Evolutionary conservation across 2,113 vertebrate species (phyloP).

Genomic region (Garra rufa): DNA sequence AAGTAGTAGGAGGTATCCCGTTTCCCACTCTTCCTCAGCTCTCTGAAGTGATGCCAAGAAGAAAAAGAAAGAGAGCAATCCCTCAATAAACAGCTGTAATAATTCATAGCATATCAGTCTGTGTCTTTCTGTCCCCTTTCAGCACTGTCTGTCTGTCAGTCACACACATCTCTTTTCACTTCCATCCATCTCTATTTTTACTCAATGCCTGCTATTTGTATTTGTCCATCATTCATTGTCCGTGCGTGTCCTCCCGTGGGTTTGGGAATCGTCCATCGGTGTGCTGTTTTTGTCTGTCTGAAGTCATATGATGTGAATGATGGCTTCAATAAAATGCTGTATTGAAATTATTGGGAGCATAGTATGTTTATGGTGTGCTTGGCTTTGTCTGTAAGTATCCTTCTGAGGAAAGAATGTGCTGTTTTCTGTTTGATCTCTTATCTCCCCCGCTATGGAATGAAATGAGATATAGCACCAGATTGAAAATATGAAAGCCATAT

Average conservation of each 20-base stretch:
- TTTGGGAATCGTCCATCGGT: conserved; percentile 24
- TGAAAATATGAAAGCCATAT: conserved; percentile 24
- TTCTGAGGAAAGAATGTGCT: conserved; percentile 5
- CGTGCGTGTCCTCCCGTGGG: conserved; percentile 40
- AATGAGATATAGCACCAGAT: conserved; percentile 20
- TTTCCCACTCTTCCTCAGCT: conserved; percentile 56
- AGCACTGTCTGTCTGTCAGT: conserved; percentile 24
- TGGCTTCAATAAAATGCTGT: conserved; percentile 53
- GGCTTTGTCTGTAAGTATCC: conserved; percentile 40
- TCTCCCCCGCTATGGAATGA: conserved; percentile 23
- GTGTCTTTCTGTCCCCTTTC: conserved; percentile 8
- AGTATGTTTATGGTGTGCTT: conserved; percentile 27
- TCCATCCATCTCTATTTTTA: neutral
- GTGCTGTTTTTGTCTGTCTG: conserved; percentile 25
- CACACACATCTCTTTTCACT: neutral
- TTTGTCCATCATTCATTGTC: conserved; percentile 49
- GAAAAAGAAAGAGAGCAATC: conserved; percentile 55
- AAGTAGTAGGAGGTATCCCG: conserved; percentile 63
- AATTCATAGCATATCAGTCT: conserved; percentile 62
- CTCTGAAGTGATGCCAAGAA: conserved; percentile 72
- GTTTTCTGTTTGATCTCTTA: conserved; percentile 42
- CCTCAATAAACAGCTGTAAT: conserved; percentile 70
- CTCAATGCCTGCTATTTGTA: neutral
- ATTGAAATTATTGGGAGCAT: conserved; percentile 39
- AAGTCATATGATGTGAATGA: conserved; percentile 38